Evolutionary conservation across 2,888 invertebrate genomes (phyloP).

Genomic region (Limnephilus rhombicus): DNA sequence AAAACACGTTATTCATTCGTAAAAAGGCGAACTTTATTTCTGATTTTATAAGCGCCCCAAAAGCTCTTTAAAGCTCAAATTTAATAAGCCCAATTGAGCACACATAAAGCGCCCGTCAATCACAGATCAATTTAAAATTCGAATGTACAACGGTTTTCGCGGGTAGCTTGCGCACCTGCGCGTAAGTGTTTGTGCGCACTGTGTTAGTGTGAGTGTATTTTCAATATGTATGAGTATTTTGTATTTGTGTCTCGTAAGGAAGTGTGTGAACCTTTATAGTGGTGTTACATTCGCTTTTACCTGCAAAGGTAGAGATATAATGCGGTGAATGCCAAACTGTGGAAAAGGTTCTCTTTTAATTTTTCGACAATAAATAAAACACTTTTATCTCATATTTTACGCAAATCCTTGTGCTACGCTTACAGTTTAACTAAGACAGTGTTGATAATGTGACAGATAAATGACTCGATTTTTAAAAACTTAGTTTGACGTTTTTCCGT

Average conservation of each 20-base stretch:
- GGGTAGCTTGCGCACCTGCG: background rate
- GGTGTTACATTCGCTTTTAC: background rate
- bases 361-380: background rate
- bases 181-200: background rate
- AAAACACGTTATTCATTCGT: background rate
- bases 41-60: background rate
- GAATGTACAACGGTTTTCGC: constrained; percentile 48
- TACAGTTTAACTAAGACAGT: background rate
- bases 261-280: background rate
- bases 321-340: background rate
- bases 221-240: background rate
- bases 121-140: constrained; percentile 33
- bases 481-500: background rate
- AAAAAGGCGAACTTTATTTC: background rate
- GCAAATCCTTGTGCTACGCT: background rate
- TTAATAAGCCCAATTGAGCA: constrained; percentile 40
- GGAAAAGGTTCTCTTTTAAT: background rate
- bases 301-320: background rate
- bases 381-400: background rate
- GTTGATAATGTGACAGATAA: background rate
- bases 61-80: constrained; percentile 14
- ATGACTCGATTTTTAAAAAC: background rate
- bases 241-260: background rate
- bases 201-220: background rate
- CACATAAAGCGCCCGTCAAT: constrained; percentile 43